Percentiles rank a stretch among this genome's conserved stretches.
Evolutionary conservation across 1,140 invertebrate species (phyloP).

Genomic region (Bathynomus jamesi): DNA sequence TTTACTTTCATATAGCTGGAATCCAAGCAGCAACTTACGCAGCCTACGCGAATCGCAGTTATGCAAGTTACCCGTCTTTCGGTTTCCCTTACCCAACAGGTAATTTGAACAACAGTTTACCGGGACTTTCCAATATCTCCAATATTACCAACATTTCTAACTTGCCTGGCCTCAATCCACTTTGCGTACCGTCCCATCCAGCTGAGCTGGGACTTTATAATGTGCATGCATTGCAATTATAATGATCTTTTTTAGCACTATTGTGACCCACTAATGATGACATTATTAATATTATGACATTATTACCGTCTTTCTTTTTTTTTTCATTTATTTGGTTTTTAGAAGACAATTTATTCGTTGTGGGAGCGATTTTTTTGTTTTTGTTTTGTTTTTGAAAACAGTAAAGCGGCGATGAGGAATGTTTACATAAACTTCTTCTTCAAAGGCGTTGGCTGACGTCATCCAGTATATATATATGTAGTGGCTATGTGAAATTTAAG

Average conservation of each 20-base stretch:
- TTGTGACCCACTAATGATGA: not conserved
- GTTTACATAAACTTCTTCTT: too few relatives aligned
- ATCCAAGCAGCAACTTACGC: constrained; percentile 76
- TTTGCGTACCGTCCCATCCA: constrained; percentile 51
- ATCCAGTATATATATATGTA: too few relatives aligned
- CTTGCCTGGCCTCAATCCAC: constrained; percentile 44
- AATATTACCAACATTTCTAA: not conserved
- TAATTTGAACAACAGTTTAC: constrained; percentile 65
- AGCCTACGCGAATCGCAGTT: constrained; percentile 84
- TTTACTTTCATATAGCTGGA: constrained; percentile 18
- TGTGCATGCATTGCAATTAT: constrained; percentile 38
- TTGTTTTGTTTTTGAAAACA: too few relatives aligned
- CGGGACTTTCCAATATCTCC: constrained; percentile 46
- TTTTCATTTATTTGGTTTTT: too few relatives aligned
- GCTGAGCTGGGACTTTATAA: constrained; percentile 52
- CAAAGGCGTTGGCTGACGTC: too few relatives aligned
- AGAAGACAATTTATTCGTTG: too few relatives aligned
- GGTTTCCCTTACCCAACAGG: constrained; percentile 92
- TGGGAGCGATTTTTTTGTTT: too few relatives aligned
- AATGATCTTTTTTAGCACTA: constrained; percentile 11
- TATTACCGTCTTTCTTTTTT: too few relatives aligned
- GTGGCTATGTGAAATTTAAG: too few relatives aligned
- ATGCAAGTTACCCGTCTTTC: constrained; percentile 92
- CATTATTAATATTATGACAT: too few relatives aligned
- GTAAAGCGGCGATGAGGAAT: too few relatives aligned